Conservation (phyloP, 1,140 invertebrate genomes). For the Drosophila jambulina region DNA sequence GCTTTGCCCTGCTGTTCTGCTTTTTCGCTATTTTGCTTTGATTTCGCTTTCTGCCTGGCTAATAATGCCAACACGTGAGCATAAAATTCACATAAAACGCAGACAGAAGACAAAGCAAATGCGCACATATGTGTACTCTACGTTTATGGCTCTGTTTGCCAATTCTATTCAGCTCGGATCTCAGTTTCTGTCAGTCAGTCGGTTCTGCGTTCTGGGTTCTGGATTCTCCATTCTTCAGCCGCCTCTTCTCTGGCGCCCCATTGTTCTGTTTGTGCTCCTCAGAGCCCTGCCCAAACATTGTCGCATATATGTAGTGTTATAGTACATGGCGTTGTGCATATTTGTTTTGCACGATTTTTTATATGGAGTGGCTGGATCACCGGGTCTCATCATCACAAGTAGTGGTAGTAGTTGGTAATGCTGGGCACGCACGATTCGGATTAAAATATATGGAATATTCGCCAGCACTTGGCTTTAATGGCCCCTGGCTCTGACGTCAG, state of each 20-base stretch:
- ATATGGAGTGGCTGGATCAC: slow-evolving; percentile 23
- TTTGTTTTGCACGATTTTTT: slow-evolving; percentile 59
- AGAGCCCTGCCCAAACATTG: slow-evolving; percentile 71
- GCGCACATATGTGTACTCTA: slow-evolving; percentile 61
- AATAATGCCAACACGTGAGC: slow-evolving; percentile 71
- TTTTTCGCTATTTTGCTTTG: slow-evolving; percentile 16
- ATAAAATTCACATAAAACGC: slow-evolving; percentile 68
- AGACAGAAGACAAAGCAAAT: slow-evolving; percentile 56
- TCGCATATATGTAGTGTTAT: slow-evolving; percentile 19
- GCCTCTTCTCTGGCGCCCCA: neutral
- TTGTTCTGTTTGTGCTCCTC: slow-evolving; percentile 26
- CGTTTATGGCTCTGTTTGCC: slow-evolving; percentile 63
- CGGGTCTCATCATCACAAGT: slow-evolving; percentile 18
- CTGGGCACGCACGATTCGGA: slow-evolving; percentile 53
- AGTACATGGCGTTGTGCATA: slow-evolving; percentile 45
- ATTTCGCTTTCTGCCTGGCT: slow-evolving; percentile 16
- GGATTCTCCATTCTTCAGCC: slow-evolving; percentile 16
- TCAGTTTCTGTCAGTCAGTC: slow-evolving; percentile 1
- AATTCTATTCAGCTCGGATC: slow-evolving; percentile 36
- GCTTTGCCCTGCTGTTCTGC: slow-evolving; percentile 1
- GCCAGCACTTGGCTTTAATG: slow-evolving; percentile 43
- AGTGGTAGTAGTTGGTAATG: slow-evolving; percentile 19
- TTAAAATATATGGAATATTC: slow-evolving; percentile 52
- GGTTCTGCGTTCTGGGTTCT: slow-evolving; percentile 9
- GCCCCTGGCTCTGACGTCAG: slow-evolving; percentile 36